phyloP scores from a whole-genome alignment of 2,113 vertebrate genomes.

The Marcusenius ussheri region DNA sequence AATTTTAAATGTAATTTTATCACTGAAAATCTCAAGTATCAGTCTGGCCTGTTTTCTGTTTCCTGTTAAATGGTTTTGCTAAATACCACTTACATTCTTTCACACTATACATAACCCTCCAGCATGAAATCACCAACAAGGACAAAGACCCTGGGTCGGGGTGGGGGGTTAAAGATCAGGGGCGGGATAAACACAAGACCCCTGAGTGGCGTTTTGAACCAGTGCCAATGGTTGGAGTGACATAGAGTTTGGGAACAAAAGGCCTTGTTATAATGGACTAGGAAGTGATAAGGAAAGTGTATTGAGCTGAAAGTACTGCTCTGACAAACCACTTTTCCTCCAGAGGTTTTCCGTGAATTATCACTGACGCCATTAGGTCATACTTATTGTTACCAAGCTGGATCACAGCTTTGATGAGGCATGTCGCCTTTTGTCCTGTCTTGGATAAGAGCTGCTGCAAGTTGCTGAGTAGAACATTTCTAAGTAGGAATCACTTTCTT shows the following conservation, averaged over 20 bases:
- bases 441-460: neutral
- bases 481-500: neutral
- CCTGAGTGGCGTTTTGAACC: constrained; percentile 27
- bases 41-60: neutral
- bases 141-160: neutral
- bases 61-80: neutral
- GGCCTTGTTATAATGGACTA: constrained; percentile 68
- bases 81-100: neutral
- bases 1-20: neutral
- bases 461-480: constrained; percentile 9
- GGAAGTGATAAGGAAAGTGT: constrained; percentile 89
- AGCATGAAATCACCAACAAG: neutral
- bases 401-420: constrained; percentile 36
- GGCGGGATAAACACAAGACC: constrained; percentile 2
- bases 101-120: neutral
- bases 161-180: neutral
- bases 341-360: constrained; percentile 92
- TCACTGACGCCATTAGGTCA: constrained; percentile 78
- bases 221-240: constrained; percentile 20
- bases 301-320: constrained; percentile 71
- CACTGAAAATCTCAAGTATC: neutral
- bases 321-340: constrained; percentile 72
- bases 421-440: neutral
- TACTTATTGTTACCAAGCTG: constrained; percentile 72
- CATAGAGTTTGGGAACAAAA: constrained; percentile 66